Evolutionary conservation across 1,140 invertebrate genomes (phyloP), one percentile per base, ranked within the genome.

Genomic region (Drosophila ficusphila): DNA sequence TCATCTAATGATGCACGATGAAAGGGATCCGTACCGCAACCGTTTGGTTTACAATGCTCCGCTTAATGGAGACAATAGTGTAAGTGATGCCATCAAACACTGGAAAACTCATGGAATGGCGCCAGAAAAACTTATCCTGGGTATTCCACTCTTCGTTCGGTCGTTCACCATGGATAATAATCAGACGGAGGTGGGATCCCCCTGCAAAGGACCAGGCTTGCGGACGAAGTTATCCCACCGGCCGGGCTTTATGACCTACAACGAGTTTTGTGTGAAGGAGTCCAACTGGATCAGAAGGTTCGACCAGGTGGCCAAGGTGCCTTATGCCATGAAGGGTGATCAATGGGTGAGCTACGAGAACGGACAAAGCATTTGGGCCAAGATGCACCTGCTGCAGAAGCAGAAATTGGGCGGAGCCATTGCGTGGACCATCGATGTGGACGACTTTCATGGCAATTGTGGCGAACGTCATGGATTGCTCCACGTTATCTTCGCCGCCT

Each of bases 241-340:
- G 48, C 68, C 86, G 14, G 97, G 97, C 12, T 93, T 93, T 31
- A 92, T 95, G 51, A 95, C 95, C 12, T 97, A 95, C 81, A 95
- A 96, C 74, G 96, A 97, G 88, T 93, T 93, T 76, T 82, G 90
- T 75, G n/a, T 12, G 7, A 81, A 82, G 4, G 16, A 60, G 1
- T n/a, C 38, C 3, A 52, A 27, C 0, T 88, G 77, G 53, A 51
- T 39, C 4, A 34, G 44, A 2, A 12, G 42, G 0, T 91, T 52
- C 4, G 76, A 91, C n/a, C 31, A 71, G 1, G 12, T 49, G 38
- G 76, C 89, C 5, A 47, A 67, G 16, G 91, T 89, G 7, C 89
- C 91, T 3, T 93, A 92, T 60, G 86, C 92, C 12, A 70, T 53
- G 5, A 54, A 14, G 0, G 82, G 69, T 2, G 77, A 91, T 62